Conservation (phyloP, 2,113 vertebrate species). For the Terrapene triunguis region DNA sequence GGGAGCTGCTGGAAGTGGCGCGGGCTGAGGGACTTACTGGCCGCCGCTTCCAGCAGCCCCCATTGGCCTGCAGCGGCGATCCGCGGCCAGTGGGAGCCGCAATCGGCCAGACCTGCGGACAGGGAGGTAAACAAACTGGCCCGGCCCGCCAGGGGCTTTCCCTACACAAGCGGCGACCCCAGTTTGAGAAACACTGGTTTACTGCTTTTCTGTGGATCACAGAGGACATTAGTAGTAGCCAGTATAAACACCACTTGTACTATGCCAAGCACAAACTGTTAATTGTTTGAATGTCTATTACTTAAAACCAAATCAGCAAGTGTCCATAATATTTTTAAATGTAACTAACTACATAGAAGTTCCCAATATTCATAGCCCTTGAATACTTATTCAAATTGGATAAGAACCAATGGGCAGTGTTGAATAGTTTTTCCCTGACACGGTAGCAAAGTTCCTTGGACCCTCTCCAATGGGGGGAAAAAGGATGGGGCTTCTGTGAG, state of each 20-base stretch:
- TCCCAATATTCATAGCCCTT: conserved; percentile 15
- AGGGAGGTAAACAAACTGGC: no score
- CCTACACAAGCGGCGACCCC: no score
- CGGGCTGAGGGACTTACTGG: no score
- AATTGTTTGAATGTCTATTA: background rate
- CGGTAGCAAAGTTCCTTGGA: background rate
- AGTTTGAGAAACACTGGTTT: background rate
- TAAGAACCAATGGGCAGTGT: conserved; percentile 3
- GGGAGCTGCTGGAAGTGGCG: no score
- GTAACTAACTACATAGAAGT: conserved; percentile 54
- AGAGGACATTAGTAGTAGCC: no score
- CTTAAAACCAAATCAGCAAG: background rate
- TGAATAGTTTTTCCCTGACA: conserved; percentile 18
- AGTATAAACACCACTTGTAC: background rate
- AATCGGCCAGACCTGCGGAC: no score
- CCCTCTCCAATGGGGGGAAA: conserved; percentile 26
- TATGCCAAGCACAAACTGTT: background rate
- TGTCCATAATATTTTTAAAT: conserved; percentile 40
- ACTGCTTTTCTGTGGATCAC: background rate
- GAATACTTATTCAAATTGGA: conserved; percentile 23
- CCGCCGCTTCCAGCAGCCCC: no score
- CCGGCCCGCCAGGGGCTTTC: no score
- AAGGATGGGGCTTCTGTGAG: background rate
- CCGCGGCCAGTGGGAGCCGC: no score
- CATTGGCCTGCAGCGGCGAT: no score